Percentiles rank a stretch among this genome's conserved stretches.
Conservation (phyloP, 2,888 invertebrate genomes). For the Oeneis ivallda region DNA sequence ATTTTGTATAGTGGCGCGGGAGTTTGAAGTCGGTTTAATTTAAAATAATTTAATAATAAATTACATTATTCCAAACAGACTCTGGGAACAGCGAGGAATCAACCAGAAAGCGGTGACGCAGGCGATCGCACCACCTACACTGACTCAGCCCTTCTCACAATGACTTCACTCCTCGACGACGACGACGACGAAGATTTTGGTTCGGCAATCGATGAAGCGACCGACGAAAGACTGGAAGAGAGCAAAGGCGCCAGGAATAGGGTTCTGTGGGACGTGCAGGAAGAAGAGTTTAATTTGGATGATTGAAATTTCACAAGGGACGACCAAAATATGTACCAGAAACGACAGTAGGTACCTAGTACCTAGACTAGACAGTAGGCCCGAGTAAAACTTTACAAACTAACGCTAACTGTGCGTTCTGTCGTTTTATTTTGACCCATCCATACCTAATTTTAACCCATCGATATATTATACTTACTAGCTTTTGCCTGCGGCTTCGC, state of each 20-base stretch:
- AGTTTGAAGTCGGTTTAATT: too few species aligned
- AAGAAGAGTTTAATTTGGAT: constrained; percentile 54
- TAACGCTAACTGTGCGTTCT: too few species aligned
- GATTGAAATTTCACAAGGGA: constrained; percentile 36
- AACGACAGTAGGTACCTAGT: too few species aligned
- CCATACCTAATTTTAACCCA: too few species aligned
- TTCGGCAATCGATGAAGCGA: constrained; percentile 42
- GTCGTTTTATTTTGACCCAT: too few species aligned
- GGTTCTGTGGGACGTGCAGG: constrained; percentile 62
- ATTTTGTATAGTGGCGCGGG: too few species aligned
- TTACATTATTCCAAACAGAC: constrained; percentile 48
- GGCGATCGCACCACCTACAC: constrained; percentile 60
- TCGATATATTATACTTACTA: too few species aligned
- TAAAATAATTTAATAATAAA: too few species aligned
- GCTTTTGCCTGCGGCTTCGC: too few species aligned
- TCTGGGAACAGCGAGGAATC: constrained; percentile 53
- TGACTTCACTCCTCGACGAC: constrained; percentile 66
- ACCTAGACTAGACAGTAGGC: too few species aligned
- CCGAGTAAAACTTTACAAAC: too few species aligned
- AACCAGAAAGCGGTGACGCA: constrained; percentile 65
- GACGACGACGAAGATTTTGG: constrained; percentile 62
- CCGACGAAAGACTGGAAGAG: constrained; percentile 44
- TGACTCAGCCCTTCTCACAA: constrained; percentile 62
- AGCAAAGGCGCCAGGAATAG: constrained; percentile 44
- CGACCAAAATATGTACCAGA: too few species aligned